These are phyloP conservation scores for Tapirus terrestris DNA, from an alignment of 2,113 vertebrate genomes.

Conservation along the genomic window DNA sequence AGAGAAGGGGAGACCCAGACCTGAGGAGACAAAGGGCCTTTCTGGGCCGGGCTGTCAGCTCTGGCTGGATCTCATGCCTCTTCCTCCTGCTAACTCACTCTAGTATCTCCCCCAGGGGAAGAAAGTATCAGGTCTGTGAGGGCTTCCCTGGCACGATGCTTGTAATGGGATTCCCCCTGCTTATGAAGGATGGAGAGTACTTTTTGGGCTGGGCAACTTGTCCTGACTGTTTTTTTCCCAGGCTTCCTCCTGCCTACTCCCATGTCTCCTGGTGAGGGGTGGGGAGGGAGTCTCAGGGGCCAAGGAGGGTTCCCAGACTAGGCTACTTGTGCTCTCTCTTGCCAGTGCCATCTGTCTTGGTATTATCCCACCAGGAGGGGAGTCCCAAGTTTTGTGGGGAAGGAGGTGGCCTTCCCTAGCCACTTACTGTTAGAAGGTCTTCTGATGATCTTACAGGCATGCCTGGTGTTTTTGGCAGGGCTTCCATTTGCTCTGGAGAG, in stretches of 20 bases:
- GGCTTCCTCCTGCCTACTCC: neutral
- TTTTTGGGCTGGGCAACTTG: neutral
- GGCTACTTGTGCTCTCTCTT: neutral
- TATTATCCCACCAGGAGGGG: accelerated
- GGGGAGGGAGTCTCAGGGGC: accelerated
- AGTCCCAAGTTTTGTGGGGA: neutral
- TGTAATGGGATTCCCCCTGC: neutral
- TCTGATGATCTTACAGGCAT: neutral
- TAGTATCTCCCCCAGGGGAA: too few relatives aligned
- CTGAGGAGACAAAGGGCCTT: neutral
- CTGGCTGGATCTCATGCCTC: neutral
- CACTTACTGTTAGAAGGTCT: neutral
- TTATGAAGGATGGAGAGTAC: neutral
- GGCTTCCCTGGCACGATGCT: neutral
- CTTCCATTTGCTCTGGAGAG: neutral
- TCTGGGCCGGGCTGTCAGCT: neutral
- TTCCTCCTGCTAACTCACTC: accelerated
- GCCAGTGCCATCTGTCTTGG: neutral
- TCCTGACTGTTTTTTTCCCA: neutral
- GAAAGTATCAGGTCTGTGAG: accelerated
- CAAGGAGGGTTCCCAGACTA: neutral
- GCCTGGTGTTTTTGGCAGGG: neutral
- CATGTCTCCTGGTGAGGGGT: accelerated
- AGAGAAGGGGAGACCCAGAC: neutral
- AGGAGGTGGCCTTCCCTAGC: neutral